These are phyloP conservation scores for Xenops minutus DNA, from an alignment of 2,797 vertebrate genomes.

Conservation along the genomic window DNA sequence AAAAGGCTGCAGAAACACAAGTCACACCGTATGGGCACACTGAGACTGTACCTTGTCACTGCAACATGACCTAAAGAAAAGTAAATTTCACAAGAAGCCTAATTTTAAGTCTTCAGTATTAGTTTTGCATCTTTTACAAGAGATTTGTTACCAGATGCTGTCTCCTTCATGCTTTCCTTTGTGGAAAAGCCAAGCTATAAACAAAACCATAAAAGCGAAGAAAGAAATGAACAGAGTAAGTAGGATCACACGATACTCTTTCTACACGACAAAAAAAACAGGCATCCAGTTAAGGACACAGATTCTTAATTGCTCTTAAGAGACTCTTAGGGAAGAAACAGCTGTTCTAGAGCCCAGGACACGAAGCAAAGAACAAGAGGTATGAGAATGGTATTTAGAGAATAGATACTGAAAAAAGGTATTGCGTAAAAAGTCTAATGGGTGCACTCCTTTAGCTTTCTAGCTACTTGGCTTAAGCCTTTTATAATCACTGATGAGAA, in stretches of 20 bases:
- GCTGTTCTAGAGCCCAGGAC: neutral
- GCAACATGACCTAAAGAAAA: neutral
- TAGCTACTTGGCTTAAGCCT: neutral
- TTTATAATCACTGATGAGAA: neutral
- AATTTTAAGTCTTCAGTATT: neutral
- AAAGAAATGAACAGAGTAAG: neutral
- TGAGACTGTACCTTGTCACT: rapidly evolving
- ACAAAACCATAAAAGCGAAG: neutral
- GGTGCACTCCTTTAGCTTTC: neutral
- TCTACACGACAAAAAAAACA: neutral
- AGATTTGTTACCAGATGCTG: neutral
- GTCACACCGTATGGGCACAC: neutral
- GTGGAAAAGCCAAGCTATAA: neutral
- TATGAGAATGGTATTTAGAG: neutral
- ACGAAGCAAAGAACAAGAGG: neutral
- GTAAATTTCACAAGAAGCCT: neutral
- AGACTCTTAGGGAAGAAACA: constrained; percentile 1
- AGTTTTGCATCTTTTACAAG: neutral
- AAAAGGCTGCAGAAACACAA: neutral
- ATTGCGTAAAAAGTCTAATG: neutral
- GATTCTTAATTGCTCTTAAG: constrained; percentile 31
- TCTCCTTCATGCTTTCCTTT: neutral
- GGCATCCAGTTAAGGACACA: neutral
- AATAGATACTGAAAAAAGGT: neutral
- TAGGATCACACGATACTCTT: neutral